Evolutionary conservation across 2,113 vertebrate genomes (phyloP).

Genomic region (Gasterosteus aculeatus): DNA sequence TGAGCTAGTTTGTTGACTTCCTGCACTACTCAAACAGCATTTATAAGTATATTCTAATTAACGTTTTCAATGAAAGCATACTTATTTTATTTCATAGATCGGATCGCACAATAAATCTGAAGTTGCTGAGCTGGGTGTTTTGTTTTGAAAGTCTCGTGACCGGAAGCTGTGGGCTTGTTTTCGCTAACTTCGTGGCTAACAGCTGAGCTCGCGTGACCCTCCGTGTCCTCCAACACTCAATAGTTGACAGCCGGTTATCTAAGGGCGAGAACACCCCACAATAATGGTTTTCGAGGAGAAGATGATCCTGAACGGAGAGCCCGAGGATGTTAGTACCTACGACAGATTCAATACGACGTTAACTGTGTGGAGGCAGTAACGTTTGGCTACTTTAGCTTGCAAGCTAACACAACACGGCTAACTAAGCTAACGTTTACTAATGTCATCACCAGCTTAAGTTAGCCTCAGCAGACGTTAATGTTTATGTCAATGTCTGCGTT

Average conservation of each 20-base stretch:
- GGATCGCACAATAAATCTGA: too few species aligned
- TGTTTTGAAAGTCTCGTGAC: conserved; percentile 27
- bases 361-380: neutral
- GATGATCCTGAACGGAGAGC: conserved; percentile 79
- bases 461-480: conserved; percentile 19
- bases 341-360: neutral
- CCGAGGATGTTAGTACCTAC: conserved; percentile 68
- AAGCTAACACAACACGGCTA: conserved; percentile 27
- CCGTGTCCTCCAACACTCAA: conserved; percentile 59
- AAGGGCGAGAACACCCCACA: conserved; percentile 22
- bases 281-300: conserved; percentile 81
- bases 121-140: neutral
- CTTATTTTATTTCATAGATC: neutral
- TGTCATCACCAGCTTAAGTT: conserved; percentile 13
- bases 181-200: neutral
- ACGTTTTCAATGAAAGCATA: neutral
- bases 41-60: too few species aligned
- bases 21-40: neutral
- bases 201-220: conserved; percentile 30
- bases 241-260: conserved; percentile 16
- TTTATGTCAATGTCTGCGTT: fast-evolving
- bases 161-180: conserved; percentile 18
- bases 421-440: neutral
- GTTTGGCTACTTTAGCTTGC: neutral
- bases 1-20: neutral